Base-by-base conservation (phyloP, 2,113 vertebrate genomes). In the Hylia prasina region DNA sequence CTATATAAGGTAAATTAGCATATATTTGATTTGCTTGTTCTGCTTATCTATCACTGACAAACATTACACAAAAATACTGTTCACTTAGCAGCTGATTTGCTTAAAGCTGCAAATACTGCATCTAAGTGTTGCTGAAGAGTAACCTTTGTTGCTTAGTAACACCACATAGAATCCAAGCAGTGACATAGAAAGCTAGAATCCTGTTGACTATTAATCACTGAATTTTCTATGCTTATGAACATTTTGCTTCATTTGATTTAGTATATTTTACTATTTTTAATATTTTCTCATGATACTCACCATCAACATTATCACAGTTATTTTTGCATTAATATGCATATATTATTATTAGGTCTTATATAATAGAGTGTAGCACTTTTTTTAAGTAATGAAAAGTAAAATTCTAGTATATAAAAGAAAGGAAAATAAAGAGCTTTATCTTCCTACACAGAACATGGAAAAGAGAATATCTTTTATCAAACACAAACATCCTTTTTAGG, bases 131-230 rank as follows among this genome's bases (percentile, higher is more conserved):
- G 64, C 68, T 94, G 84, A 95, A 96, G 78, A 89, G 78, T 94
- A 96, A 94, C 82, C 66, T 96, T 90, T 90, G 92, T 96, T 97
- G 96, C 96, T 96, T 94, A 96, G 92, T 96, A 97, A 97, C 93
- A 94, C 83, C 90, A 87, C 58, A 83, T 57, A 94, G 91, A 94
- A 96, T 80, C 75, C 58, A 75, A 95, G 58, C 44, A 39, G 28
- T 94, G 85, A 88, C 86, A 93, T 6, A 94, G 80, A 93, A 93
- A 91, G 11, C 82, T 82, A 79, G 64, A 96, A 93, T 85, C 63
- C 70, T 94, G 75, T 85, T 96, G 89, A 96, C 87, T 96, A 83
- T 89, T 94, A 95, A 96, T 91, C 83, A 84, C 61, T 82, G 44
- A 82, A 90, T 94, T 96, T 90, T n/a, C 58, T 84, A 66, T 93